Percentiles rank a stretch among this genome's conserved stretches.
Conservation (phyloP, 2,113 vertebrate species). For the Micromys minutus region DNA sequence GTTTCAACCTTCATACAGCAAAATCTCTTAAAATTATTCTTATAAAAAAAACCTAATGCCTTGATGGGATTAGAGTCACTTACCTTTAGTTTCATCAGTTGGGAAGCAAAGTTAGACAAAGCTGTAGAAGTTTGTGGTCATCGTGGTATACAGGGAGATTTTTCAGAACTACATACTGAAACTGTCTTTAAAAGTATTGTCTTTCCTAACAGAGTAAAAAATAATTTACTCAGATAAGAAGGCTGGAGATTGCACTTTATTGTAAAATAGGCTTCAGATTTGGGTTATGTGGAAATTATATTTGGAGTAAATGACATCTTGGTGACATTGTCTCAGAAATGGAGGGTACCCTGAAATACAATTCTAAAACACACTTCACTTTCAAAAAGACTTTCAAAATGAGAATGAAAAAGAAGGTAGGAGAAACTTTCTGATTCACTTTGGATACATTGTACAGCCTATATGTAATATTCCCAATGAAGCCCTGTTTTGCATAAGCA, state of each 20-base stretch:
- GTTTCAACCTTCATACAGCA: not conserved
- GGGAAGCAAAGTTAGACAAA: not conserved
- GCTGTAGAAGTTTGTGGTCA: not conserved
- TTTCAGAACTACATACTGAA: not conserved
- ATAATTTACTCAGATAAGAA: slow-evolving; percentile 53
- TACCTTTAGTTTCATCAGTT: not conserved
- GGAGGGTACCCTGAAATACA: not conserved
- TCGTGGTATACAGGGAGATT: not conserved
- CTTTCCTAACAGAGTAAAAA: slow-evolving; percentile 34
- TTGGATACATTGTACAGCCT: not conserved
- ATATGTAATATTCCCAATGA: not conserved
- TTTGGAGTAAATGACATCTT: slow-evolving; percentile 4
- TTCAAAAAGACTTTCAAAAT: not conserved
- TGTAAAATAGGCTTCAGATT: not conserved
- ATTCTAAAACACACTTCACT: slow-evolving; percentile 1
- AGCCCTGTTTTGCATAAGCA: not conserved
- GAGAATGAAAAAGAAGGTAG: not conserved
- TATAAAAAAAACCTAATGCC: too few species aligned
- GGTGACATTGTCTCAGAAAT: slow-evolving; percentile 27
- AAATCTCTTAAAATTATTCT: not conserved
- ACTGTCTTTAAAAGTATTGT: too few species aligned
- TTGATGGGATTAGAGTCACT: too few species aligned
- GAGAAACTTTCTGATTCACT: not conserved
- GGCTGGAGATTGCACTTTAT: not conserved
- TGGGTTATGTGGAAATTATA: not conserved